Base-by-base conservation (phyloP, 2,888 invertebrate species). In the Athripsodes cinereus region DNA sequence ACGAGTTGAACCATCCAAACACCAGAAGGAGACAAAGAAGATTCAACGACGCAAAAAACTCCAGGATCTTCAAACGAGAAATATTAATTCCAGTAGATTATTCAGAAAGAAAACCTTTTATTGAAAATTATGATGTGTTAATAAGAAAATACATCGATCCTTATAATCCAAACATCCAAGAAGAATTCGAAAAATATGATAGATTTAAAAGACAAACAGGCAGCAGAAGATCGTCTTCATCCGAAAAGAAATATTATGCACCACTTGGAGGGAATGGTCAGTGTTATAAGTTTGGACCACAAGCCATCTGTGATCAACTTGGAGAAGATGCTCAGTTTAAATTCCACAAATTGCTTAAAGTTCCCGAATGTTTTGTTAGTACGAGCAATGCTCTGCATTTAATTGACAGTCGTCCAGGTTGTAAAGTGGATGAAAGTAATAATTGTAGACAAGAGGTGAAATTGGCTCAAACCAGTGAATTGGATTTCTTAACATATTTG, bases 401-500 rank as follows among this genome's bases (percentile, higher is more conserved):
- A 16, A 58, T 61, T 13, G 55, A 52, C 22, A 47, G 58, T 2
- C 22, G 49, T 6, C 49, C 48, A 5, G 34, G 34, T 11, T 59
- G 59, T 40, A 55, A 55, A 22, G 52, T 59, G 1, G 59, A 59
- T 22, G 52, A 59, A 22, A 55, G 22, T 6, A 52, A 55, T 22
- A 55, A 59, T n/a, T 59, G 59, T 40, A 46, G 59, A 22, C 55
- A 59, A 22, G 48, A 53, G 26, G 40, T 59, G n/a, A 55, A 52
- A 21, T 18, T 59, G n/a, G 47, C 52, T 5, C 46, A 57, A 16
- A 47, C 57, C 10, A 57, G 46, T 19, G 52, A 57, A 26, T 18
- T 20, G n/a, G 57, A 52, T 10, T 57, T 34, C 21, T n/a, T 57
- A 19, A 16, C 47, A 3, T 22, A 51, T 19, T 40, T 55, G 18